Percentiles rank a stretch among this genome's conserved stretches.
phyloP scores from a whole-genome alignment of 2,797 vertebrate genomes.

The Anguilla pacifica region DNA sequence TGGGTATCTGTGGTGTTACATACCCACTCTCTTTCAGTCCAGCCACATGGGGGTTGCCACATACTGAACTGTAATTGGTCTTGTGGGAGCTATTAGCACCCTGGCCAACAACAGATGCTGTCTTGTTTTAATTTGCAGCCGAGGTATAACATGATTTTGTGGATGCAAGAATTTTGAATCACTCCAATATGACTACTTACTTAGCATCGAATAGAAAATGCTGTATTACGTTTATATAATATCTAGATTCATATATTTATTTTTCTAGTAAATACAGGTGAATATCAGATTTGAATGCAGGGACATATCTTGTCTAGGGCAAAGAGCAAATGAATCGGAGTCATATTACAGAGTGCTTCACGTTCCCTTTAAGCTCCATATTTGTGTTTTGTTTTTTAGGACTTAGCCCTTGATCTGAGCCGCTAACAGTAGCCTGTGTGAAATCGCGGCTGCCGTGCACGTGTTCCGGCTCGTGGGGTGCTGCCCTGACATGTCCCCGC shows the following conservation, averaged over 20 bases:
- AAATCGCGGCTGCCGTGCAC: not conserved
- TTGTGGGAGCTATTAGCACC: not conserved
- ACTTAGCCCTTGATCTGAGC: not conserved
- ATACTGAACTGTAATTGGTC: not conserved
- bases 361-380: not conserved
- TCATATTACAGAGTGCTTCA: too few species aligned
- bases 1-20: not conserved
- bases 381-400: not conserved
- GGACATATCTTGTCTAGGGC: too few species aligned
- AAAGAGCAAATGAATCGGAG: too few species aligned
- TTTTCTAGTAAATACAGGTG: too few species aligned
- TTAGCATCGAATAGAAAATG: not conserved
- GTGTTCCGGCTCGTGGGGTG: not conserved
- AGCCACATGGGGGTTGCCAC: not conserved
- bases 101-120: slow-evolving; percentile 8
- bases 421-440: not conserved
- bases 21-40: not conserved
- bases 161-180: not conserved
- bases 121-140: slow-evolving; percentile 21
- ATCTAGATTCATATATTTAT: too few species aligned
- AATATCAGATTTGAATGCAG: too few species aligned
- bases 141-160: not conserved
- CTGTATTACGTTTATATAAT: not conserved
- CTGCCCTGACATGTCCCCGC: not conserved
- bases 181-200: slow-evolving; percentile 11